A percentile compares a stretch with the other conserved stretches of the same genome.
Evolutionary conservation across 2,797 vertebrate genomes (phyloP).

Genomic region (Lacerta agilis): DNA sequence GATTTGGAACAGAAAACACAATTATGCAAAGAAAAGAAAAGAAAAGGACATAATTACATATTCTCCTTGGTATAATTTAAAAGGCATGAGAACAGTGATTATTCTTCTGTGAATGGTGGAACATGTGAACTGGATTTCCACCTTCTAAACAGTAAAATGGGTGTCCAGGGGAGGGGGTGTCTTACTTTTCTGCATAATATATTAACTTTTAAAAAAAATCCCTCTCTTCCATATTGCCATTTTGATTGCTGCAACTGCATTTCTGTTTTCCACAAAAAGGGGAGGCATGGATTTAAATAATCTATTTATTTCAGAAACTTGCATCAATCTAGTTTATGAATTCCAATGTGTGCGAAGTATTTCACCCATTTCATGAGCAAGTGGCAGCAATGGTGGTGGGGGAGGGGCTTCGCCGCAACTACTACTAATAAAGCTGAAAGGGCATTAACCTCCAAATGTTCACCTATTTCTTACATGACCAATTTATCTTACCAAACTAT

Average conservation of each 20-base stretch:
- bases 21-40: neutral
- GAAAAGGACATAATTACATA: neutral
- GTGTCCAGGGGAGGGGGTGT: neutral
- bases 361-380: no score
- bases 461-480: neutral
- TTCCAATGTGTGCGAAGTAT: neutral
- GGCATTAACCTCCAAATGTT: neutral
- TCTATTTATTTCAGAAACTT: neutral
- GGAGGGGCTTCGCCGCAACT: neutral
- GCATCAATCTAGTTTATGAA: neutral
- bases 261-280: neutral
- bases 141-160: neutral
- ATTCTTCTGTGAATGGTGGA: neutral
- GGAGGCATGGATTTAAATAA: neutral
- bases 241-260: neutral
- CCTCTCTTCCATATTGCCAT: neutral
- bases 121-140: neutral
- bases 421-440: neutral
- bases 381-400: no score
- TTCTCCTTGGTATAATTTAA: neutral
- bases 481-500: neutral
- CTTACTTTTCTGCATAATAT: neutral
- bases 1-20: rapidly evolving
- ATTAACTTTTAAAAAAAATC: neutral
- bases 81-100: neutral